phyloP scores from a whole-genome alignment of 2,888 invertebrate genomes.

The Ectemnius cavifrons region DNA sequence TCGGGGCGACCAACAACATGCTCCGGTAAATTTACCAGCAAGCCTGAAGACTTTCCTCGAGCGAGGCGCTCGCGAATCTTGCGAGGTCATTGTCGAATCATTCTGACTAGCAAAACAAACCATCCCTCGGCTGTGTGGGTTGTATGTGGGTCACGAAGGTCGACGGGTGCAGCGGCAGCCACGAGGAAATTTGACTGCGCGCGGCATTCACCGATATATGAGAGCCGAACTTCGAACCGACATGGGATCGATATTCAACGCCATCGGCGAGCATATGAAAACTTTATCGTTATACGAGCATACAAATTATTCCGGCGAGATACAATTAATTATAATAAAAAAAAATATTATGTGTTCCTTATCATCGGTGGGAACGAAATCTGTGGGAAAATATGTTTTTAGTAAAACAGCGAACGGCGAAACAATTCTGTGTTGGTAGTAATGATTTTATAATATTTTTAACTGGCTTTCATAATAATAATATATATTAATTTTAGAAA shows the following conservation, averaged over 20 bases:
- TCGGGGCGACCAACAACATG: slow-evolving; percentile 15
- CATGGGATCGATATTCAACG: not conserved
- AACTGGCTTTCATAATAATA: no score
- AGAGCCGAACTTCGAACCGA: not conserved
- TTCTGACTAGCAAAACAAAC: slow-evolving; percentile 26
- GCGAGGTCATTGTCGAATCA: slow-evolving; percentile 37
- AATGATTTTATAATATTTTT: no score
- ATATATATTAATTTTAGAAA: no score
- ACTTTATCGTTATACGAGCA: not conserved
- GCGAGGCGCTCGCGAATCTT: not conserved
- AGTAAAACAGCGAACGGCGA: no score
- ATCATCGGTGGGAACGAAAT: no score
- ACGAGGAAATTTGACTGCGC: not conserved
- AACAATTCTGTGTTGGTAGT: no score
- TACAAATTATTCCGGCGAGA: not conserved
- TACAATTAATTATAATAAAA: no score
- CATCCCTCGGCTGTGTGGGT: not conserved
- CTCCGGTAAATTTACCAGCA: slow-evolving; percentile 33
- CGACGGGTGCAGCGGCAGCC: not conserved
- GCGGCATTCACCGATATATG: not conserved
- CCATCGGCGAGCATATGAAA: not conserved
- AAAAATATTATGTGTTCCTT: no score
- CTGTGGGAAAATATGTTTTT: no score
- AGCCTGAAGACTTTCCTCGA: slow-evolving; percentile 9
- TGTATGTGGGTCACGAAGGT: not conserved